Evolutionary conservation across 2,888 invertebrate species (phyloP), one percentile per base, ranked within the genome.

Genomic region (Aphodius sticticus): DNA sequence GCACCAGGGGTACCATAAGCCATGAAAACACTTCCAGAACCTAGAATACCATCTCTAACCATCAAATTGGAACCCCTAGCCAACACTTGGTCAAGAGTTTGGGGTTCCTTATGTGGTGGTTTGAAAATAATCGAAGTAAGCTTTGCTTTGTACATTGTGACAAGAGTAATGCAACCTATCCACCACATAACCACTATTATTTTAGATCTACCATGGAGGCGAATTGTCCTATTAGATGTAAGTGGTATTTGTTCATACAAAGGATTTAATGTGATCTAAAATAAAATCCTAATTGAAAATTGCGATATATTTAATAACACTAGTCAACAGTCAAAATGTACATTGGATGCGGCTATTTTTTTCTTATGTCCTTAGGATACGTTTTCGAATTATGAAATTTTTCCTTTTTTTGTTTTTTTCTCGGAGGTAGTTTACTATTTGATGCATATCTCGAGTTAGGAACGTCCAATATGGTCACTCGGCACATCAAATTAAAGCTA

Each of bases 61-160:
- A 53, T 53, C 53, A 53, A 53, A 9, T 79, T 69, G 74, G 84
- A 84, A 16, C 80, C 82, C 14, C 82, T 81, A 15, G 79, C 79
- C 26, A 85, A 74, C 4, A 85, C 76, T 69, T 85, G 78, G 77
- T 83, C 78, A 26, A 82, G 74, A 77, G 78, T 79, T 4, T 81
- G 78, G 5, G 84, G 84, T 80, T 84, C 84, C 9, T 77, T 69
- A 69, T 83, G 81, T 1, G 83, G 82, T 14, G 83, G 83, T 70
- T 83, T 72, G 7, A 83, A 82, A 6, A 84, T 78, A 70, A 83
- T 82, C 7, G 85, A 81, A 69, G 83, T 81, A 37, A 85, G 70
- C 77, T 84, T 84, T 6, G 83, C 83, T 80, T 83, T 85, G 69
- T 85, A 85, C 3, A 84, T 80, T 2, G 82, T 82, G 69, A 78